Percentiles rank a stretch among this genome's conserved stretches.
These are phyloP conservation scores for Climacteris rufus DNA, from an alignment of 2,113 vertebrate genomes.

Conservation along the genomic window DNA sequence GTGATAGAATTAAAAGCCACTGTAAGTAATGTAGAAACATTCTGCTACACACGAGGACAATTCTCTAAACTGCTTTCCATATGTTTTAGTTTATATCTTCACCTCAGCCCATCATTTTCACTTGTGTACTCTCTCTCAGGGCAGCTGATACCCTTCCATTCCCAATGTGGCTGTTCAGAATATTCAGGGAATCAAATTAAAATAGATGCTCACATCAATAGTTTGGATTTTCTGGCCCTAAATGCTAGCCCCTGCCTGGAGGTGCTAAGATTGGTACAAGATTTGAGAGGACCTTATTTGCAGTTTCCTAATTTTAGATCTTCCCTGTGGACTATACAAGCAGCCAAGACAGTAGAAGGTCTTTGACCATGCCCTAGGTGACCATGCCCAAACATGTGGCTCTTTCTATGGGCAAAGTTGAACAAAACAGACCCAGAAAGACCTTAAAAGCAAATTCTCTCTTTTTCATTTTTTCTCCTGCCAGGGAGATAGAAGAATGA, in stretches of 20 bases:
- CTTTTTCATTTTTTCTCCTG: neutral
- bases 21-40: neutral
- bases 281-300: slow-evolving; percentile 12
- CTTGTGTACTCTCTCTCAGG: neutral
- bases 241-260: neutral
- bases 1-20: neutral
- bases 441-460: neutral
- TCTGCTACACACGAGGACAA: neutral
- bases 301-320: slow-evolving; percentile 30
- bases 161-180: neutral
- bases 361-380: neutral
- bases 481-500: neutral
- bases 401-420: neutral
- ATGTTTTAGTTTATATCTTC: neutral
- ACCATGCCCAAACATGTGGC: neutral
- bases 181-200: slow-evolving; percentile 30
- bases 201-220: slow-evolving; percentile 40
- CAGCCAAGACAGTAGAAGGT: neutral
- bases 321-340: neutral
- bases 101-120: neutral
- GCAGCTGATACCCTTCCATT: neutral
- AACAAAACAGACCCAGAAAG: neutral
- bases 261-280: slow-evolving; percentile 9
- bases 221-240: slow-evolving; percentile 27
- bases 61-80: neutral